These are phyloP conservation scores for Smutsia temminckii DNA, from an alignment of 2,797 vertebrate genomes.

Conservation along the genomic window DNA sequence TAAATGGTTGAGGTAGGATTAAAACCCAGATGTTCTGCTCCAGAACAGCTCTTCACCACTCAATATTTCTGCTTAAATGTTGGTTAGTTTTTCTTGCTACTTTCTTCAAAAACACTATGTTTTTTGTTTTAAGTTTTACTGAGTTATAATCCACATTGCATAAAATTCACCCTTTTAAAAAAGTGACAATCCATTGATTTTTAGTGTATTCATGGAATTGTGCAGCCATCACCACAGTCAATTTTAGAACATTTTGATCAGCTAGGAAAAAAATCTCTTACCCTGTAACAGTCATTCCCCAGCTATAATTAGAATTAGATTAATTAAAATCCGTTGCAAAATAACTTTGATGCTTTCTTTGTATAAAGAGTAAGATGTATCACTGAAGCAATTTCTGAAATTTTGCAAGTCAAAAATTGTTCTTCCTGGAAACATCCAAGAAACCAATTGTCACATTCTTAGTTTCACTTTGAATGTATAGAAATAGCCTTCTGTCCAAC, in stretches of 20 bases:
- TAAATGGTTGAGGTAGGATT: not conserved
- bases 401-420: not conserved
- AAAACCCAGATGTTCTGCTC: not conserved
- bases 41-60: not conserved
- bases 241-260: not conserved
- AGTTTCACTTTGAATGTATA: not conserved
- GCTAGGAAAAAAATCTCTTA: not conserved
- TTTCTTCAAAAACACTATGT: conserved; percentile 11
- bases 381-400: not conserved
- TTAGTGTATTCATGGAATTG: not conserved
- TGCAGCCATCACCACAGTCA: not conserved
- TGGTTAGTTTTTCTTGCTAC: not conserved
- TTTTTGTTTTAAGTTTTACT: not conserved
- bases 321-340: not conserved
- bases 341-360: not conserved
- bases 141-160: not conserved
- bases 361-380: not conserved
- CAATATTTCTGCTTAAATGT: not conserved
- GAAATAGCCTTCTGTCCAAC: not conserved
- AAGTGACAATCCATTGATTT: not conserved
- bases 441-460: not conserved
- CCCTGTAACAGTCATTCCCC: not conserved
- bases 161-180: not conserved
- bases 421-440: not conserved
- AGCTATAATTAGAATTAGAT: not conserved